phyloP scores from a whole-genome alignment of 2,113 vertebrate genomes.

The Channa maculata region DNA sequence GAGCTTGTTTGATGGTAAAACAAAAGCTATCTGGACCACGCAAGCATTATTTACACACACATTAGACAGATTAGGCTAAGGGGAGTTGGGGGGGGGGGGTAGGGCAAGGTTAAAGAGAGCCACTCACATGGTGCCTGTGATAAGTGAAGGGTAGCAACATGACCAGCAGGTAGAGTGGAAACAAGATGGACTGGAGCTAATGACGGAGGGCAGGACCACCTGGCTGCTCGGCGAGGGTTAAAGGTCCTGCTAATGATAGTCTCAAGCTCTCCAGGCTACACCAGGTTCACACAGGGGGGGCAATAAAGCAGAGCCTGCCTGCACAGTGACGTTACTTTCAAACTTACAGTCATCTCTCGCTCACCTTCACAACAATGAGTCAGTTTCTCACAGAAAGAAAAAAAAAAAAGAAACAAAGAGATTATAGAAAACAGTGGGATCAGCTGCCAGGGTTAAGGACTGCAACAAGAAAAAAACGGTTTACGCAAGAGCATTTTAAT shows the following conservation, averaged over 20 bases:
- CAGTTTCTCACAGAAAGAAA: conserved; percentile 30
- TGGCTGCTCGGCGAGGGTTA: conserved; percentile 46
- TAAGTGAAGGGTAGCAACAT: conserved; percentile 49
- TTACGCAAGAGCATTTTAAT: no score
- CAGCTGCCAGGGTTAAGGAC: background rate
- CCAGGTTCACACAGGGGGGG: conserved; percentile 41
- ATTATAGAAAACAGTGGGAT: background rate
- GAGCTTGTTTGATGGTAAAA: conserved; percentile 72
- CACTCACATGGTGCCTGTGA: conserved; percentile 34
- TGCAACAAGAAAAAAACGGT: no score
- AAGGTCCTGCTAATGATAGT: conserved; percentile 66
- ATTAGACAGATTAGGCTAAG: conserved; percentile 70
- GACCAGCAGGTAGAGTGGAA: conserved; percentile 58
- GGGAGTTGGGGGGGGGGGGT: background rate
- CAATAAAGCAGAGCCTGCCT: background rate
- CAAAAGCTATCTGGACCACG: conserved; percentile 71
- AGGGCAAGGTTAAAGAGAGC: conserved; percentile 44
- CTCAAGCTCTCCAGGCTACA: conserved; percentile 19
- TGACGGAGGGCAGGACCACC: conserved; percentile 56
- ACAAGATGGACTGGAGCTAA: conserved; percentile 55
- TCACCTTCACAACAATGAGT: conserved; percentile 39
- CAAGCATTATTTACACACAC: conserved; percentile 70
- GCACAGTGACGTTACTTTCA: conserved; percentile 16
- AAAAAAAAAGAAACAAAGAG: background rate
- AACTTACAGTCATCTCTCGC: conserved; percentile 5